Conservation (phyloP, 37 sponge, comb jelly and placozoan species). For the Beroe ovata region DNA sequence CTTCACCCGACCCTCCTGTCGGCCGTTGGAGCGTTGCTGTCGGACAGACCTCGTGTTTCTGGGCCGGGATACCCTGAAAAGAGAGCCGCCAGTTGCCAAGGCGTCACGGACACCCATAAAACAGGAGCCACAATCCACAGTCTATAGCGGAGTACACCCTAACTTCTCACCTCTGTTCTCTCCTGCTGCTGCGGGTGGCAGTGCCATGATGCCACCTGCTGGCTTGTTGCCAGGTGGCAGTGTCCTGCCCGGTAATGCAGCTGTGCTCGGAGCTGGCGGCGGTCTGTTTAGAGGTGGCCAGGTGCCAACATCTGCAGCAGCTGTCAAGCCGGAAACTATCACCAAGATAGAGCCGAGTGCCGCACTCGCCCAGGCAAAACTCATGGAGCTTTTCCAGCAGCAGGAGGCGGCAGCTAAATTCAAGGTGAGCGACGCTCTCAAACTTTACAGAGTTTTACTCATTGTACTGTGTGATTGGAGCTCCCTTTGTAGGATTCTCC, state of each 20-base stretch:
- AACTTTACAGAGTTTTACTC: too few relatives aligned
- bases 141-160: conserved; percentile 13
- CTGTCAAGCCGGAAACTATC: conserved; percentile 4
- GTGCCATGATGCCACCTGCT: neutral
- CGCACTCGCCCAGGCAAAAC: conserved; percentile 10
- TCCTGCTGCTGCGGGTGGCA: neutral
- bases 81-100: conserved; percentile 33
- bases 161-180: conserved; percentile 16
- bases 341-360: conserved; percentile 22
- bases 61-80: neutral
- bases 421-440: too few relatives aligned
- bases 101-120: conserved; percentile 45
- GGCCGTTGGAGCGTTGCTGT: conserved; percentile 10
- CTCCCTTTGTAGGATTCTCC: too few relatives aligned
- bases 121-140: neutral
- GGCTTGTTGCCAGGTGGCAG: neutral
- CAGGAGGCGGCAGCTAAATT: conserved; percentile 55
- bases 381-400: conserved; percentile 29
- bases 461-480: too few relatives aligned
- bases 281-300: conserved; percentile 3
- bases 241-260: neutral
- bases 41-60: conserved; percentile 25
- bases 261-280: conserved; percentile 3
- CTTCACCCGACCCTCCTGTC: conserved; percentile 47
- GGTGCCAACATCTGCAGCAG: conserved; percentile 2